Base-by-base conservation (phyloP, 1,140 invertebrate species). In the Drosophila persimilis region DNA sequence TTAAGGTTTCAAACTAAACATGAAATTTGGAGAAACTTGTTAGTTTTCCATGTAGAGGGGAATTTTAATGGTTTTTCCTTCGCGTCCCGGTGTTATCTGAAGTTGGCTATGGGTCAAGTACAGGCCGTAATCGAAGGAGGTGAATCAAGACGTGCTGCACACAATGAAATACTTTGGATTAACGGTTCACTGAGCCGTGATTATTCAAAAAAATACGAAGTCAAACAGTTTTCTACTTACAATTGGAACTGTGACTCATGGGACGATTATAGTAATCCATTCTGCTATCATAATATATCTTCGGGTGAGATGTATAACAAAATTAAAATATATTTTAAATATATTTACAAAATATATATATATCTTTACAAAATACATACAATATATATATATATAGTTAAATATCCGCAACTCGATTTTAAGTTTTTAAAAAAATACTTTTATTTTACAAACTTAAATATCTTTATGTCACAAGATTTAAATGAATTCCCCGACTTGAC, bases 121-220 rank as follows among this genome's bases (percentile, higher is more conserved):
- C 43, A 79, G n/a, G 75, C 80, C 0, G 9, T 67, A 4, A 79
- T 84, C 47, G 7, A 20, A 4, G 80, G 80, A 0, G 66, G 59
- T 1, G 0, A 1, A 3, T 1, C 1, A 0, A 56, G 50, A 8
- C 8, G 11, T 6, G 58, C 45, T 1, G 5, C 1, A 2, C 2
- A 11, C 0, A 50, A 13, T 5, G 20, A 41, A 11, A 3, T 2
- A 8, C 3, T 45, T 3, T 51, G 41, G 46, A 46, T 84, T 35
- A 63, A 84, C 31, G 80, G 72, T 2, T 58, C 75, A 2, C 0
- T 7, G 20, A 84, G 80, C 39, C 67, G 63, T 6, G 80, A 84
- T 24, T 59, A 67, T 6, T 67, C 80, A 0, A 84, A 76, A 20
- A 22, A 1, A 8, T 7, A 3, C 0, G 1, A 6, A 0, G 51